Base-by-base conservation (phyloP, 2,797 vertebrate genomes). In the Halcyon badia region DNA sequence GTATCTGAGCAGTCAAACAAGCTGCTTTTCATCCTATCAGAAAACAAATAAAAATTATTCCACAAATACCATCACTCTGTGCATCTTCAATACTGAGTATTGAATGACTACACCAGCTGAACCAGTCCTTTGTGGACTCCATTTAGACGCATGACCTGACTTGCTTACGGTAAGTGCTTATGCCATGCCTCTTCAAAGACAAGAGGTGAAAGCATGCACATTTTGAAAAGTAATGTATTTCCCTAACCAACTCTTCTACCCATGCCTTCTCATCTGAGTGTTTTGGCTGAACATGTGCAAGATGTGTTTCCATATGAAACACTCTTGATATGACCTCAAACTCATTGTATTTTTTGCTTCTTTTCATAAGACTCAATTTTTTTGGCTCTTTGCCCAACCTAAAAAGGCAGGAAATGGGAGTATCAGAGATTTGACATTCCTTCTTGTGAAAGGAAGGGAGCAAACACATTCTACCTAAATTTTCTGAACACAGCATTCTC, bases 371-470 rank as follows among this genome's bases (percentile, higher is more conserved):
- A 57, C 21, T 56, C 19, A 54, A 37, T 0, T 14, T 71, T 91
- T 78, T 83, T 95, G 89, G 87, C 90, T 83, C 21, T 11, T 77
- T 93, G 80, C 91, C 93, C 33, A 76, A 42, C 39, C 3, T 56
- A 82, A 73, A 78, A 35, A 72, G 56, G 28, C 76, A 93, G 95
- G 95, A 97, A 95, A 84, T 87, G 73, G 92, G 94, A 91, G 92
- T 97, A 91, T 92, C 93, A 94, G 95, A 94, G 84, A 78, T 78
- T 24, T 94, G 58, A 69, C 77, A 95, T 96, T 94, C 79, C 14
- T 87, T 85, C 84, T 91, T 93, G 77, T 89, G 87, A 93, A 96
- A 96, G 93, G 89, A 97, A 94, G 69, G 42, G 91, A 91, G 44
- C 89, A 25, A 95, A 81, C 0, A 0, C 24, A 31, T 66, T 83